Evolutionary conservation across 2,113 vertebrate species (phyloP).

Genomic region (Brachyistius frenatus): DNA sequence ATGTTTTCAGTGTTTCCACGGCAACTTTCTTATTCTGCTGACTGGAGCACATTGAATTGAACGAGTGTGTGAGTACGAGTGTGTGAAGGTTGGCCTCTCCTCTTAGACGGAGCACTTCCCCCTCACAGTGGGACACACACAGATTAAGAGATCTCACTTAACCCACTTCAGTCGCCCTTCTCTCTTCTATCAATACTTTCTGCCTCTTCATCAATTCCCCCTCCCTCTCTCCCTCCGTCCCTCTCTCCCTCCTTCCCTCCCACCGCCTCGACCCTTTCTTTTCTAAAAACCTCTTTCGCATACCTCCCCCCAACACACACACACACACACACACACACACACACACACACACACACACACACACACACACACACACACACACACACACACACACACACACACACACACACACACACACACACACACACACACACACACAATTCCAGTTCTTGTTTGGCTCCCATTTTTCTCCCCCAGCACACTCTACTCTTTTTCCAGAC

Average conservation of each 20-base stretch:
- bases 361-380: conserved; percentile 8
- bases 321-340: conserved; percentile 8
- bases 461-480: conserved; percentile 41
- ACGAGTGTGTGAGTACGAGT: conserved; percentile 32
- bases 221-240: neutral
- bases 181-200: conserved; percentile 66
- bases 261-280: neutral
- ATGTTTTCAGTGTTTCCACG: conserved; percentile 43
- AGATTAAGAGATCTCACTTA: conserved; percentile 83
- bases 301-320: conserved; percentile 27
- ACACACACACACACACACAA: neutral
- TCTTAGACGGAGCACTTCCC: conserved; percentile 66
- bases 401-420: conserved; percentile 8
- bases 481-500: conserved; percentile 57
- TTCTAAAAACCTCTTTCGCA: conserved; percentile 22
- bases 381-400: neutral
- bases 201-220: conserved; percentile 46
- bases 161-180: conserved; percentile 63
- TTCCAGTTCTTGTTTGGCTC: conserved; percentile 49
- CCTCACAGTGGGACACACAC: conserved; percentile 72
- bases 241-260: neutral
- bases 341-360: neutral
- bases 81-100: conserved; percentile 40
- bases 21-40: conserved; percentile 30
- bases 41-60: conserved; percentile 46